A percentile compares a stretch with the other conserved stretches of the same genome.
Conservation (phyloP, 2,113 vertebrate genomes). For the Prunella fulvescens region DNA sequence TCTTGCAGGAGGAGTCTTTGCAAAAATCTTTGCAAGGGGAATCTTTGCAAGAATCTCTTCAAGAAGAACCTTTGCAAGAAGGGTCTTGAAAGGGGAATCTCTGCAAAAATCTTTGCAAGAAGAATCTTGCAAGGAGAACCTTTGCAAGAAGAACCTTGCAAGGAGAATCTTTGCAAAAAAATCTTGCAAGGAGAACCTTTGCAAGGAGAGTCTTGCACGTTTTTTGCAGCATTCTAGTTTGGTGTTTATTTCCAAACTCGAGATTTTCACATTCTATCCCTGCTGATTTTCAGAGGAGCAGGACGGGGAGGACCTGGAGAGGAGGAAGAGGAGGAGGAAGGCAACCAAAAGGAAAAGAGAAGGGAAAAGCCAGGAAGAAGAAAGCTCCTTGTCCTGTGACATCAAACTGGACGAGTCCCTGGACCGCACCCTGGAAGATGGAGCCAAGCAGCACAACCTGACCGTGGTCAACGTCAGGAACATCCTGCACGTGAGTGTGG, state of each 20-base stretch:
- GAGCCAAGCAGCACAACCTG: conserved; percentile 89
- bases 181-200: too few relatives aligned
- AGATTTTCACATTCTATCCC: background rate
- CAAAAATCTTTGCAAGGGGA: too few relatives aligned
- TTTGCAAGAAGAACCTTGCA: background rate
- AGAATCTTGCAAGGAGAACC: too few relatives aligned
- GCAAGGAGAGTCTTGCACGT: background rate
- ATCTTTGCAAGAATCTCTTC: too few relatives aligned
- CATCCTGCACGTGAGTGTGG: conserved; percentile 89
- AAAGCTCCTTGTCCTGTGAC: conserved; percentile 56
- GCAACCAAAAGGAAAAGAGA: conserved; percentile 69
- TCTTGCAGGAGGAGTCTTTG: too few relatives aligned
- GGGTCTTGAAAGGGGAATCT: too few relatives aligned
- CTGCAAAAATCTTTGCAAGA: too few relatives aligned
- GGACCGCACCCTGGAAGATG: conserved; percentile 85
- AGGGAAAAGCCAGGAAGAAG: conserved; percentile 15
- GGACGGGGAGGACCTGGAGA: conserved; percentile 68
- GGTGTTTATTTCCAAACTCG: background rate
- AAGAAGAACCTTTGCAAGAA: too few relatives aligned
- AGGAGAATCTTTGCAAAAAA: too few relatives aligned
- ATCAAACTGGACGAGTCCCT: conserved; percentile 84
- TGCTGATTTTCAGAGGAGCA: conserved; percentile 65
- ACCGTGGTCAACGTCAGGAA: conserved; percentile 86
- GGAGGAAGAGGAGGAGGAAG: conserved; percentile 65
- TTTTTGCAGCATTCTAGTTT: background rate